Base-by-base conservation (phyloP, 2,113 vertebrate species). In the Otolemur garnettii region DNA sequence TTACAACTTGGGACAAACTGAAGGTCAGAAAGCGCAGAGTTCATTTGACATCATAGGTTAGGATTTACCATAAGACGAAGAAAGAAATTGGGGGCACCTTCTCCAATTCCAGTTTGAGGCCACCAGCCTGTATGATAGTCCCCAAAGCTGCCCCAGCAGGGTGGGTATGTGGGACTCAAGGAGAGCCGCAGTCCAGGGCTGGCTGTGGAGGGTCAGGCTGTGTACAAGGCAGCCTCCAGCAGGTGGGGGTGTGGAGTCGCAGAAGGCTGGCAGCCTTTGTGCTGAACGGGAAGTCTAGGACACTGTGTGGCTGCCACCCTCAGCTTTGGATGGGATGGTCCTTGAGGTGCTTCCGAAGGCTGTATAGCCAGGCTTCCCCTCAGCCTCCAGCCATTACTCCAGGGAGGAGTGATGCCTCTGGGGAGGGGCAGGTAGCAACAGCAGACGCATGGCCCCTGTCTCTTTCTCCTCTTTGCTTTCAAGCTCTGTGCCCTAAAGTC, bases 161-260 rank as follows among this genome's bases (percentile, higher is more conserved):
- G 38, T 4, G 17, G 57, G 38, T 0, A 1, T 0, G 19, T 33
- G 80, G 7, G 77, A 13, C 30, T 42, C 38, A 0, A 1, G 2
- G 35, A 33, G 45, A 71, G 3, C 5, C 0, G 7, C 18, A 3
- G 59, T n/a, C 6, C 72, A 2, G 6, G 4, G 45, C 9, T 0
- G 10, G 45, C 14, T 5, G 55, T 9, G 84, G n/a, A 11, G 0
- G 9, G 62, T 14, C 35, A 45, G 78, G 68, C 68, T 82, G 21
- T 13, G n/a, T 9, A 75, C 83, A 45, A 59, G 38, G 38, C 94
- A 69, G 92, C 57, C 0, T 81, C 98, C 98, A 97, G 97, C 97
- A 98, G 98, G 94, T 97, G 98, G 98, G 18, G 86, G 15, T 97
- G 90, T 96, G 92, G 95, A 97, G 97, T 95, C 68, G 93, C 57